These are phyloP conservation scores for Melospiza georgiana DNA, from an alignment of 2,113 vertebrate genomes.

Conservation along the genomic window DNA sequence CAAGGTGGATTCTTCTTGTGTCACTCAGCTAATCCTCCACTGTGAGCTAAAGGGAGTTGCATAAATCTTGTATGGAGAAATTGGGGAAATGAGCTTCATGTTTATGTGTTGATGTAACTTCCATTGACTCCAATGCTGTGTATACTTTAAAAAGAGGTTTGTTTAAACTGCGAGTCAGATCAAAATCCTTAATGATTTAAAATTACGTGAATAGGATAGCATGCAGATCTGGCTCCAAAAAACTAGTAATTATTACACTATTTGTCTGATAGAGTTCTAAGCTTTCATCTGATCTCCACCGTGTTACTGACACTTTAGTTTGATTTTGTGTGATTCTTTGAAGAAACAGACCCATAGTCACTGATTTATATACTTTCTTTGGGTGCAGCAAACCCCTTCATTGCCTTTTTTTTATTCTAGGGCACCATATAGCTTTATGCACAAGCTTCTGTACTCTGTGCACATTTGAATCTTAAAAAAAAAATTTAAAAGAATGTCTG, in stretches of 20 bases:
- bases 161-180: background rate
- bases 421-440: background rate
- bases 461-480: background rate
- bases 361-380: background rate
- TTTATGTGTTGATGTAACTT: background rate
- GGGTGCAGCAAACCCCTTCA: background rate
- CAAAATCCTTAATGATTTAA: background rate
- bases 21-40: background rate
- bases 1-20: background rate
- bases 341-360: background rate
- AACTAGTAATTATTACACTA: background rate
- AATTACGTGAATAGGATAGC: background rate
- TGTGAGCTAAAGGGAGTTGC: background rate
- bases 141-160: background rate
- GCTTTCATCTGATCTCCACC: background rate
- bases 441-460: background rate
- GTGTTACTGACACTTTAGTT: background rate
- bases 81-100: background rate
- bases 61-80: background rate
- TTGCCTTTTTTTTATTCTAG: background rate
- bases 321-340: background rate
- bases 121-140: background rate
- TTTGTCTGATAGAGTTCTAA: background rate
- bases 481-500: slow-evolving; percentile 20
- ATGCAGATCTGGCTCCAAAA: background rate